phyloP scores from a whole-genome alignment of 2,888 invertebrate species.

The Aphidius colemani region DNA sequence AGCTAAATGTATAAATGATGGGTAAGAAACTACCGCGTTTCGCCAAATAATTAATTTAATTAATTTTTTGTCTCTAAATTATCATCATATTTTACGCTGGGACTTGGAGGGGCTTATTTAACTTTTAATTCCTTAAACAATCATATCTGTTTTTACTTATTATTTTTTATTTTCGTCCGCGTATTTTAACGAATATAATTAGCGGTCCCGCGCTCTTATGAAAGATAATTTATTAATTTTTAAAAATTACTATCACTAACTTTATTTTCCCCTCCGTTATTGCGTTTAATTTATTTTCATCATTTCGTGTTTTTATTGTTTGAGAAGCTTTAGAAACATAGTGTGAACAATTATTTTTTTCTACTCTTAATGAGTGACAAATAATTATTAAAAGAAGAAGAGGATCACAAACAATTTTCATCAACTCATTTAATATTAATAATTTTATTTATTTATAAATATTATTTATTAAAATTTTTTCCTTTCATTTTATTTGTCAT shows the following conservation, averaged over 20 bases:
- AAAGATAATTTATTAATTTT: constrained; percentile 13
- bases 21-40: constrained; percentile 60
- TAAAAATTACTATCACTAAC: constrained; percentile 8
- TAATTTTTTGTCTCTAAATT: constrained; percentile 36
- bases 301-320: not conserved
- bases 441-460: no score
- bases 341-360: constrained; percentile 15
- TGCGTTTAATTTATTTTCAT: not conserved
- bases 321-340: constrained; percentile 8
- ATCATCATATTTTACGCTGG: constrained; percentile 41
- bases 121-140: constrained; percentile 18
- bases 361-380: constrained; percentile 24
- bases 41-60: constrained; percentile 42
- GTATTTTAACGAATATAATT: constrained; percentile 20
- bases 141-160: constrained; percentile 23
- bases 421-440: no score
- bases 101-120: constrained; percentile 37
- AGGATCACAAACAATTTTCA: constrained; percentile 18
- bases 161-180: constrained; percentile 26
- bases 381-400: constrained; percentile 27
- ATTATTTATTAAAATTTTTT: not conserved
- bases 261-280: not conserved
- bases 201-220: constrained; percentile 24
- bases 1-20: constrained; percentile 60
- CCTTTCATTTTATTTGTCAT: not conserved